phyloP scores from a whole-genome alignment of 2,888 invertebrate species.

The Ornithoptera alexandrae region DNA sequence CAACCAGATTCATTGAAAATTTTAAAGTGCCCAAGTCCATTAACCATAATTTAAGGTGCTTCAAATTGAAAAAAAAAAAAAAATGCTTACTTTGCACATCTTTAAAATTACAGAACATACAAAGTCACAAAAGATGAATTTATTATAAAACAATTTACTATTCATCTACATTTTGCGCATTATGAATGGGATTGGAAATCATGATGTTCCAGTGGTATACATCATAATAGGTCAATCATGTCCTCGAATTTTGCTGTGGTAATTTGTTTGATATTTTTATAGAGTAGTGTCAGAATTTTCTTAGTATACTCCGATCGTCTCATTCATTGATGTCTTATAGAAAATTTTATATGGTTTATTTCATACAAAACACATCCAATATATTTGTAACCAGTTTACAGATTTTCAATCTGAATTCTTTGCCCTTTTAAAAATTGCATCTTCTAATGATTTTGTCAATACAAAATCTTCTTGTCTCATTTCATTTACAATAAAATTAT shows the following conservation, averaged over 20 bases:
- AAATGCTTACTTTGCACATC: not conserved
- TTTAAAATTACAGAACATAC: conserved; percentile 14
- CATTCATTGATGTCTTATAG: not conserved
- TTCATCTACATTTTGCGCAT: conserved; percentile 13
- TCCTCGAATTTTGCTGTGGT: conserved; percentile 8
- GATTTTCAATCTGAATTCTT: not conserved
- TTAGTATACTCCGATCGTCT: not conserved
- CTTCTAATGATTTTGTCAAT: conserved; percentile 7
- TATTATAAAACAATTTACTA: conserved; percentile 16
- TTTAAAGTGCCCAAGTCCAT: conserved; percentile 11
- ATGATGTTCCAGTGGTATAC: conserved; percentile 8
- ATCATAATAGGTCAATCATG: conserved; percentile 9
- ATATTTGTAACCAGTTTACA: conserved; percentile 8
- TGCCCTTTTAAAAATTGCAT: conserved; percentile 10
- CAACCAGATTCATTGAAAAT: conserved; percentile 3
- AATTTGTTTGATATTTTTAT: conserved; percentile 13
- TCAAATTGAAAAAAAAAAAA: conserved; percentile 11
- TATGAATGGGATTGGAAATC: conserved; percentile 10
- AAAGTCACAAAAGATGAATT: conserved; percentile 12
- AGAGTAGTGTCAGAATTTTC: conserved; percentile 6
- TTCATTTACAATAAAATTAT: too few relatives aligned
- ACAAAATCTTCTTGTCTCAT: conserved; percentile 4
- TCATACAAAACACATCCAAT: conserved; percentile 8
- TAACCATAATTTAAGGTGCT: conserved; percentile 5
- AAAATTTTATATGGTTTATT: conserved; percentile 11